These are phyloP conservation scores for Drosophila silvestris DNA, from an alignment of 2,888 invertebrate genomes.

Conservation along the genomic window DNA sequence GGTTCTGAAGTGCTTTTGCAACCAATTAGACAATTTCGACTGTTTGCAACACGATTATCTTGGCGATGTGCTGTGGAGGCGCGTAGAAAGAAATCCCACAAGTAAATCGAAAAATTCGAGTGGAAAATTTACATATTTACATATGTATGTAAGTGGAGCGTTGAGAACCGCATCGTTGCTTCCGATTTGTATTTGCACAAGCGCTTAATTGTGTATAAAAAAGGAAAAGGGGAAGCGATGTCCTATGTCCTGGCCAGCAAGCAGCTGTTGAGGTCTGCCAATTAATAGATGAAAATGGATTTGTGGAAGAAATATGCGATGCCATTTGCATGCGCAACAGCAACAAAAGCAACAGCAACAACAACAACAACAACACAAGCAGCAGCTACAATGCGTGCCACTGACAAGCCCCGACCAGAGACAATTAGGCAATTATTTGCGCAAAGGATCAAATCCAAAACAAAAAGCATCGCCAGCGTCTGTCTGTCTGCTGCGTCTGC, in stretches of 20 bases:
- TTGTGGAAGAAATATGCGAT: conserved; percentile 77
- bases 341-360: conserved; percentile 14
- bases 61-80: neutral
- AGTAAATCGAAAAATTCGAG: conserved; percentile 19
- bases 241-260: conserved; percentile 49
- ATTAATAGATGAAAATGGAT: conserved; percentile 79
- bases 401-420: conserved; percentile 70
- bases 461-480: conserved; percentile 67
- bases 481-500: conserved; percentile 26
- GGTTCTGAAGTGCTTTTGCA: neutral
- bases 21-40: neutral
- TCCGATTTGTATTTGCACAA: conserved; percentile 74
- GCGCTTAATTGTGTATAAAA: conserved; percentile 71
- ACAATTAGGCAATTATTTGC: conserved; percentile 83
- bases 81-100: neutral
- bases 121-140: conserved; percentile 34
- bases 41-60: neutral
- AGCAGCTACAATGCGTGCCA: conserved; percentile 52
- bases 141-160: conserved; percentile 12
- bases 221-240: conserved; percentile 29
- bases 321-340: conserved; percentile 68
- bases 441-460: conserved; percentile 81
- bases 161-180: conserved; percentile 39
- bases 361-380: conserved; percentile 4
- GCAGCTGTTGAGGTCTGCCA: conserved; percentile 68